Evolutionary conservation across 2,797 vertebrate genomes (phyloP).

Genomic region (Onychomys torridus): DNA sequence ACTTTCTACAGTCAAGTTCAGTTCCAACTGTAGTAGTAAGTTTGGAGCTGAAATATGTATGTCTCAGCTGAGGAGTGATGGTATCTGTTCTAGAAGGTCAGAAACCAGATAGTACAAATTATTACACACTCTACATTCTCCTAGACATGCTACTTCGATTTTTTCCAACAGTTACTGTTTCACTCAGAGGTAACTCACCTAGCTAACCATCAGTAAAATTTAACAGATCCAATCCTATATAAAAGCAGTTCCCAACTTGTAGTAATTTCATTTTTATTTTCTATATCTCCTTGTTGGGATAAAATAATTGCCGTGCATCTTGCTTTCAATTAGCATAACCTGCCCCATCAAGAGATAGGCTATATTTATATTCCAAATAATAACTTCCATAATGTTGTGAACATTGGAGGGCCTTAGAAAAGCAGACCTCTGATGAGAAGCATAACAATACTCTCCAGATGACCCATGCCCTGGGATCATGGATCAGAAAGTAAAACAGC

Average conservation of each 20-base stretch:
- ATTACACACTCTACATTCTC: neutral
- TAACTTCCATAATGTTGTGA: neutral
- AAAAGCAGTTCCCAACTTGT: neutral
- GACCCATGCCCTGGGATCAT: neutral
- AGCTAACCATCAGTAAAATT: neutral
- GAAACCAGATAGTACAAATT: neutral
- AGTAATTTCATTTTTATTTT: neutral
- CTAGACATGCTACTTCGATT: neutral
- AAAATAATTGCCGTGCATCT: neutral
- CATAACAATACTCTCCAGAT: neutral
- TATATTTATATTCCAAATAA: constrained; percentile 8
- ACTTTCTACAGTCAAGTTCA: neutral
- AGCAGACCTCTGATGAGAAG: neutral
- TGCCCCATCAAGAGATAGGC: neutral
- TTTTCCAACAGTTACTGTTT: neutral
- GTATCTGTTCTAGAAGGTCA: neutral
- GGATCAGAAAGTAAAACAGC: neutral
- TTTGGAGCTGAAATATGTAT: neutral
- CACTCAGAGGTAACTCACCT: neutral
- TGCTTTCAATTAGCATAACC: neutral
- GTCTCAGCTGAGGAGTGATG: neutral
- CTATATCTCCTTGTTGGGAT: neutral
- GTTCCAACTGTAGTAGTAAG: neutral
- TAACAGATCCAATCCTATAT: neutral
- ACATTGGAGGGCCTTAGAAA: neutral